Conservation (phyloP, 2,888 invertebrate genomes). For the Sarcophaga subvicina region DNA sequence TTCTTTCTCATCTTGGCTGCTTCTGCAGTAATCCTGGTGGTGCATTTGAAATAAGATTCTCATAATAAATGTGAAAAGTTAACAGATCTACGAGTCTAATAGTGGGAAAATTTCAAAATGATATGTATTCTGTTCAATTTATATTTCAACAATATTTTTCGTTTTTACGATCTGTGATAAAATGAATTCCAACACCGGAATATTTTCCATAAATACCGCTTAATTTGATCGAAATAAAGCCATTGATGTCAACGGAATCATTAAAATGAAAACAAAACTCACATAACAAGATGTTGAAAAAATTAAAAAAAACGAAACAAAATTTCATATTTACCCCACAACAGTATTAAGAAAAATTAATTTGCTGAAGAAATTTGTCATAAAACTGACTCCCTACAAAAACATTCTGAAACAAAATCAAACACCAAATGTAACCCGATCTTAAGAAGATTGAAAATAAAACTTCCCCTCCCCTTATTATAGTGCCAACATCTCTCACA, state of each 20-base stretch:
- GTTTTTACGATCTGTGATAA: constrained; percentile 59
- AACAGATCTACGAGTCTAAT: neutral
- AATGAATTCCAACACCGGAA: constrained; percentile 21
- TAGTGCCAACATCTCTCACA: constrained; percentile 63
- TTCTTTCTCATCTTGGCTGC: too few relatives aligned
- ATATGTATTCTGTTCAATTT: neutral
- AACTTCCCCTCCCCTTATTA: neutral
- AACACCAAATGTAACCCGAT: constrained; percentile 48
- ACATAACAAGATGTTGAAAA: constrained; percentile 50
- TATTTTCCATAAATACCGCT: neutral
- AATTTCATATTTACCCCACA: constrained; percentile 11
- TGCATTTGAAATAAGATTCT: neutral
- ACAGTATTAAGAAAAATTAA: neutral
- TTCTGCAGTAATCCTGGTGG: neutral
- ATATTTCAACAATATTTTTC: constrained; percentile 17
- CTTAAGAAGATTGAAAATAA: constrained; percentile 49
- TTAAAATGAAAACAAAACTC: constrained; percentile 27
- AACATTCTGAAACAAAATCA: neutral
- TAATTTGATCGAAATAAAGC: constrained; percentile 28
- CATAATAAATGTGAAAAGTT: neutral
- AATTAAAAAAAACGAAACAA: constrained; percentile 4
- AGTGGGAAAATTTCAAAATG: too few relatives aligned
- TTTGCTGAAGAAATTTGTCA: neutral
- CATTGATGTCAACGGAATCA: constrained; percentile 52
- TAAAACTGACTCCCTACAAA: neutral